Percentiles rank a stretch among this genome's conserved stretches.
Evolutionary conservation across 2,888 invertebrate genomes (phyloP).

Genomic region (Incurvaria masculella): DNA sequence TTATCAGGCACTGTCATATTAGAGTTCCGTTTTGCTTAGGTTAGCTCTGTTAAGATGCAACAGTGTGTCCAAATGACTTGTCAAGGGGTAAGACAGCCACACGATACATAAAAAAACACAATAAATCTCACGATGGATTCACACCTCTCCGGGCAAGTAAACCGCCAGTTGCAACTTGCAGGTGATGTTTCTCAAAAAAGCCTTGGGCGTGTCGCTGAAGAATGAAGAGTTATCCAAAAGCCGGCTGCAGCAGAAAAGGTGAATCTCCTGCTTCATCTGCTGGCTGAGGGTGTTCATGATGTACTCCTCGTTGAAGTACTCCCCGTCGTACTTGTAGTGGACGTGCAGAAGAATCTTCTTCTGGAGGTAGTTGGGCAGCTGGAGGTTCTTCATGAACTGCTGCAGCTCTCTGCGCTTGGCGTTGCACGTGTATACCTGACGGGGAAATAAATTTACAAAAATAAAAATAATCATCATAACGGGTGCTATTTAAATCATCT

Average conservation of each 20-base stretch:
- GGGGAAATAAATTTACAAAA: no score
- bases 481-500: no score
- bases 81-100: no score
- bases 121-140: no score
- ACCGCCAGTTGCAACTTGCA: slow-evolving; percentile 48
- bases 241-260: slow-evolving; percentile 49
- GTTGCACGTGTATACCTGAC: slow-evolving; percentile 24
- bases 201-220: slow-evolving; percentile 49
- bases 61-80: no score
- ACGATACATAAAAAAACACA: not conserved
- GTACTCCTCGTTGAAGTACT: slow-evolving; percentile 28
- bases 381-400: slow-evolving; percentile 26
- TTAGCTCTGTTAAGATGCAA: no score
- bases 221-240: slow-evolving; percentile 53
- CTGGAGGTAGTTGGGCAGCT: slow-evolving; percentile 25
- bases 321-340: slow-evolving; percentile 32
- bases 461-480: no score
- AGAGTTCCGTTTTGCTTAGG: no score
- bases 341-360: slow-evolving; percentile 29
- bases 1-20: no score
- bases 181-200: slow-evolving; percentile 48
- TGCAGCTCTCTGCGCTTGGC: slow-evolving; percentile 27
- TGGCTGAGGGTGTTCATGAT: slow-evolving; percentile 34
- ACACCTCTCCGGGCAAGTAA: slow-evolving; percentile 55
- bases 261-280: slow-evolving; percentile 52